Evolutionary conservation across 2,797 vertebrate genomes (phyloP).

Genomic region (Centroberyx gerrardi): DNA sequence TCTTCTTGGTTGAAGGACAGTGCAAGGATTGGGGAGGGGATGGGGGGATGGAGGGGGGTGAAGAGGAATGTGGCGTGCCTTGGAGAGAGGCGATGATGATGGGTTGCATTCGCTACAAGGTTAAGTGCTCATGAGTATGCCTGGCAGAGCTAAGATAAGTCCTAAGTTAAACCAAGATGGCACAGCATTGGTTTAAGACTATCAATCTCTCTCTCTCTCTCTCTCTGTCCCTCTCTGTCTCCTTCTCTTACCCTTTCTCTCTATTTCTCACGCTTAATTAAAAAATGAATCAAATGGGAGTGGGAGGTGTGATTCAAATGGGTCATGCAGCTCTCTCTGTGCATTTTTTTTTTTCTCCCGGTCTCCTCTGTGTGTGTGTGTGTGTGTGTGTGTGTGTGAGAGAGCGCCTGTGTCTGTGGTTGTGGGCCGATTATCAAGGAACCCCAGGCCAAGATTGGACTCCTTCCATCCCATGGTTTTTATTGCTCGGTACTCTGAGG

Average conservation of each 20-base stretch:
- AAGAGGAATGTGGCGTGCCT: conserved; percentile 46
- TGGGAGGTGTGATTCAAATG: conserved; percentile 83
- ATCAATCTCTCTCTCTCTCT: conserved; percentile 66
- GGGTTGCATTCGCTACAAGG: conserved; percentile 81
- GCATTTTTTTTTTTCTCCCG: conserved; percentile 38
- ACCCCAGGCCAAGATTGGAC: conserved; percentile 77
- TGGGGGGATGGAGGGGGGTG: conserved; percentile 20
- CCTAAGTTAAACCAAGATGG: conserved; percentile 76
- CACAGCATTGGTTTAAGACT: conserved; percentile 69
- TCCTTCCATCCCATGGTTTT: conserved; percentile 71
- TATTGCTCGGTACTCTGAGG: conserved; percentile 65
- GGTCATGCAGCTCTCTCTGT: conserved; percentile 74
- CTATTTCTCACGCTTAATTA: conserved; percentile 81
- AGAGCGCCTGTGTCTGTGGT: conserved; percentile 57
- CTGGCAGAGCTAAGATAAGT: conserved; percentile 86
- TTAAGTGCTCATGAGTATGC: conserved; percentile 83
- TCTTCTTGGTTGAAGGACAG: conserved; percentile 61
- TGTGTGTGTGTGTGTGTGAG: conserved; percentile 3
- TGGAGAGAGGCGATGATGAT: conserved; percentile 73
- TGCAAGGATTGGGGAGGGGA: background rate
- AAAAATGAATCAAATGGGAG: conserved; percentile 82
- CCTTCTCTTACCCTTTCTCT: conserved; percentile 57
- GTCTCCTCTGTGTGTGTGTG: conserved; percentile 38
- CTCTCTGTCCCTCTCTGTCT: conserved; percentile 35
- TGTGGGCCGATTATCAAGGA: conserved; percentile 74